A percentile compares a stretch with the other conserved stretches of the same genome.
These are phyloP conservation scores for Allygus modestus DNA, from an alignment of 2,888 invertebrate genomes.

Conservation along the genomic window DNA sequence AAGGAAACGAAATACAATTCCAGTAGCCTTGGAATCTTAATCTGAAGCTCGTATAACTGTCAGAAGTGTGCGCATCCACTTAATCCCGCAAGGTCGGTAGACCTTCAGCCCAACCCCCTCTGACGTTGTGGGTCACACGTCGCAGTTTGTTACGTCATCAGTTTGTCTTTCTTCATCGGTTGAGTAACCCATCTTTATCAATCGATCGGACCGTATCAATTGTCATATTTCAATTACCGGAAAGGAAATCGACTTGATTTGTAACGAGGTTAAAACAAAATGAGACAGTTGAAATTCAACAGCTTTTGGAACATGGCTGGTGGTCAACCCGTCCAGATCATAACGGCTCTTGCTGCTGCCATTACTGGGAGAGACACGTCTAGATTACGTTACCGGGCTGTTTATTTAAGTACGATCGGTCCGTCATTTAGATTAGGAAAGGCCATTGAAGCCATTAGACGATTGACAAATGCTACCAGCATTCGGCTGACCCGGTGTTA, in stretches of 20 bases:
- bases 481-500: conserved; percentile 3
- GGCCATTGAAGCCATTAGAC: conserved; percentile 21
- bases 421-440: not conserved
- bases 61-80: too few species aligned
- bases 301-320: not conserved
- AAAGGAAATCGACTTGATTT: not conserved
- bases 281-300: not conserved
- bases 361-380: conserved; percentile 7
- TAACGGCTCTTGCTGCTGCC: conserved; percentile 3
- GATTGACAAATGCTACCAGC: conserved; percentile 35
- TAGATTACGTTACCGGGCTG: not conserved
- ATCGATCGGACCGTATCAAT: not conserved
- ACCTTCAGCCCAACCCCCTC: too few species aligned
- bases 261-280: not conserved
- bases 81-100: too few species aligned
- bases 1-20: too few species aligned
- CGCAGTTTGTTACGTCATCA: too few species aligned
- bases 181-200: too few species aligned
- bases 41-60: too few species aligned
- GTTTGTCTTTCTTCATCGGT: too few species aligned
- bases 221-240: not conserved
- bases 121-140: too few species aligned
- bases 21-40: too few species aligned
- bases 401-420: not conserved
- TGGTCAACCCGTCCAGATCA: not conserved